Conservation (phyloP, 2,797 vertebrate species). For the Prionace glauca region DNA sequence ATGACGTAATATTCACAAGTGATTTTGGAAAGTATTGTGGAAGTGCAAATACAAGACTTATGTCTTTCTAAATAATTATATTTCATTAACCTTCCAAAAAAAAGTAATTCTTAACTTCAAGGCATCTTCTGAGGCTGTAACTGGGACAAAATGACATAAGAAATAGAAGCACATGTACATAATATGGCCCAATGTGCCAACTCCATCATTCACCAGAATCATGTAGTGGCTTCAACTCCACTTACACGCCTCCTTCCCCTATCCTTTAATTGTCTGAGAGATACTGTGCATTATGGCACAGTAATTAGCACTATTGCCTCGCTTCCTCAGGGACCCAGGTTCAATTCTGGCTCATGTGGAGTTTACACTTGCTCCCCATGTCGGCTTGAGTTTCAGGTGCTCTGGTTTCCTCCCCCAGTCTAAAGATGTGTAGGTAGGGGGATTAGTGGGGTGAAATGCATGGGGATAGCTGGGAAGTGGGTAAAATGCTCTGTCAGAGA, state of each 20-base stretch:
- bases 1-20: neutral
- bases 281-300: too few species aligned
- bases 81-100: neutral
- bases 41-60: neutral
- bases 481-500: too few species aligned
- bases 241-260: neutral
- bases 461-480: too few species aligned
- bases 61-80: neutral
- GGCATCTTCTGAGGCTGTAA: neutral
- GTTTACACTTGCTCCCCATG: too few species aligned
- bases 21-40: neutral
- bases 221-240: neutral
- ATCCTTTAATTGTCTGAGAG: neutral
- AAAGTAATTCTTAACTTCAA: neutral
- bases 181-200: too few species aligned
- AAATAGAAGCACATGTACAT: neutral
- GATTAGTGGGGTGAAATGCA: too few species aligned
- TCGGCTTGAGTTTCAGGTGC: too few species aligned
- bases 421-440: too few species aligned
- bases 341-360: too few species aligned
- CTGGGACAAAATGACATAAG: neutral
- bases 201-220: neutral
- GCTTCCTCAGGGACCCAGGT: too few species aligned
- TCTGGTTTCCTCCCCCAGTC: too few species aligned
- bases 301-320: too few species aligned